Evolutionary conservation across 2,797 vertebrate species (phyloP).

Genomic region (Danio albolineatus): DNA sequence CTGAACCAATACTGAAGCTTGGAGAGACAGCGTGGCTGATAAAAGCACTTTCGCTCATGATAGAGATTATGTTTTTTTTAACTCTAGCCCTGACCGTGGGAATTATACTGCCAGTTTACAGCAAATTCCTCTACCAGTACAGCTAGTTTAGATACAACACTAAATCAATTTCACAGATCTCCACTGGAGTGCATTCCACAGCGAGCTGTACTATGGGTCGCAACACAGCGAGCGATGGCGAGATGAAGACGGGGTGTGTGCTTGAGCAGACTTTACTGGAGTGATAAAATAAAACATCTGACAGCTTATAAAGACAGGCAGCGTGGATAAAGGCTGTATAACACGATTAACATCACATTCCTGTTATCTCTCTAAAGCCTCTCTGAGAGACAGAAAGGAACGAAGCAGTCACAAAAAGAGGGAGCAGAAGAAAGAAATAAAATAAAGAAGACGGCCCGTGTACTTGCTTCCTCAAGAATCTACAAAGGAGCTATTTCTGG

Average conservation of each 20-base stretch:
- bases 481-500: constrained; percentile 63
- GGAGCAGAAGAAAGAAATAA: constrained; percentile 69
- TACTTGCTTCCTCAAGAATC: constrained; percentile 33
- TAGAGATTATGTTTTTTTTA: neutral
- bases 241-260: constrained; percentile 47
- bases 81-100: constrained; percentile 36
- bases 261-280: constrained; percentile 44
- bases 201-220: constrained; percentile 11
- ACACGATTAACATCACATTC: constrained; percentile 36
- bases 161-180: constrained; percentile 53
- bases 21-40: neutral
- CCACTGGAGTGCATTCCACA: constrained; percentile 48
- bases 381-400: constrained; percentile 53
- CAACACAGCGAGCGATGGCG: constrained; percentile 25
- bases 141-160: constrained; percentile 20
- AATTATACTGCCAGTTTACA: constrained; percentile 22
- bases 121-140: constrained; percentile 31
- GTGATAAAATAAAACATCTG: constrained; percentile 55
- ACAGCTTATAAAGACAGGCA: constrained; percentile 39
- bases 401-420: constrained; percentile 67
- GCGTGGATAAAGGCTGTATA: constrained; percentile 20
- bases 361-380: constrained; percentile 36
- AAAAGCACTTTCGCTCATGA: neutral
- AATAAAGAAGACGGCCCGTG: constrained; percentile 60
- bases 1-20: neutral